Conservation (phyloP, 2,113 vertebrate genomes). For the Cariama cristata region DNA sequence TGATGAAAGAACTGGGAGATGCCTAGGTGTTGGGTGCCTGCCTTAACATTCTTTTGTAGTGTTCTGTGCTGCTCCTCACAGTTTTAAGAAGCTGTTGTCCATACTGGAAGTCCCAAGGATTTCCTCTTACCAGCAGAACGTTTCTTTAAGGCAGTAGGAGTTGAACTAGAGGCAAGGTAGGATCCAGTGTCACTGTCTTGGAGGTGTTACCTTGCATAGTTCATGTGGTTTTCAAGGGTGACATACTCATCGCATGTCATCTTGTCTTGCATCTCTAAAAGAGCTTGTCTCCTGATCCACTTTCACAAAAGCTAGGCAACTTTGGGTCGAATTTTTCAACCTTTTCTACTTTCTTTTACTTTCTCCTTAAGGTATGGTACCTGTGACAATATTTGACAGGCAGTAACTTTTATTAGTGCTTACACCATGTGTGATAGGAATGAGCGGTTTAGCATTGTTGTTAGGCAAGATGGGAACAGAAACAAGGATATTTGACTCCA, state of each 20-base stretch:
- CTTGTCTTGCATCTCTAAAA: neutral
- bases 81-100: neutral
- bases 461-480: neutral
- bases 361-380: neutral
- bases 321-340: neutral
- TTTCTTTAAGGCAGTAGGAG: neutral
- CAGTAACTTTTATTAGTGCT: neutral
- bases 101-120: neutral
- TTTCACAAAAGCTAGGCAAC: neutral
- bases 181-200: neutral
- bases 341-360: neutral
- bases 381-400: neutral
- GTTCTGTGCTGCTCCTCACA: neutral
- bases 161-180: neutral
- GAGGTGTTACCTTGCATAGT: neutral
- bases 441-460: neutral
- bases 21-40: neutral
- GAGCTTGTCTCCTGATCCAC: neutral
- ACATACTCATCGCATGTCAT: neutral
- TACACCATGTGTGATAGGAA: neutral
- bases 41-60: neutral
- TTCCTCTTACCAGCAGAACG: neutral
- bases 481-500: neutral
- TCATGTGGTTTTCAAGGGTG: neutral
- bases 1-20: neutral